Evolutionary conservation across 2,113 vertebrate genomes (phyloP).

Genomic region (Phaethornis superciliosus): DNA sequence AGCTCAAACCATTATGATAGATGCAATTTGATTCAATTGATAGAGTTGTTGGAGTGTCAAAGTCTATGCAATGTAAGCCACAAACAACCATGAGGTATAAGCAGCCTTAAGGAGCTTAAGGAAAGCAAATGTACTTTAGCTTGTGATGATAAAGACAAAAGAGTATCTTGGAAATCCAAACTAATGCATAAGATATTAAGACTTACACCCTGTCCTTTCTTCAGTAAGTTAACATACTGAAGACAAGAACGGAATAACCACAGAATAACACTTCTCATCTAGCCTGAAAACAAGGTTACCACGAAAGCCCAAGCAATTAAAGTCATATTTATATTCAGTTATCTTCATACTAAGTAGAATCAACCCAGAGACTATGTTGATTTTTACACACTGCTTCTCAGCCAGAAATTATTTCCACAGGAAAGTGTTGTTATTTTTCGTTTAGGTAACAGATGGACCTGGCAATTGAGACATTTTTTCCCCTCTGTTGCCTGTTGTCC

Average conservation of each 20-base stretch:
- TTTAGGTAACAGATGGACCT: neutral
- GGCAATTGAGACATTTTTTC: neutral
- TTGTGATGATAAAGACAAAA: neutral
- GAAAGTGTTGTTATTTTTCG: neutral
- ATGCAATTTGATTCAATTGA: neutral
- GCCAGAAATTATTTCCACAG: neutral
- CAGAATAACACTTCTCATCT: neutral
- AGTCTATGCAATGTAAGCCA: neutral
- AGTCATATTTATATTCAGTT: neutral
- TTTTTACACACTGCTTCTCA: neutral
- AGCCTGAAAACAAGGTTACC: neutral
- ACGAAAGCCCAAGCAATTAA: neutral
- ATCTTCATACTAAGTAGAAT: neutral
- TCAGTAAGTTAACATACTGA: neutral
- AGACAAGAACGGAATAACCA: neutral
- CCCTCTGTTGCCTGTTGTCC: neutral
- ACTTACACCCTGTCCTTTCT: neutral
- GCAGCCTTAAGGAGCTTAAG: neutral
- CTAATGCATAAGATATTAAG: neutral
- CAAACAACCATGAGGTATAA: neutral
- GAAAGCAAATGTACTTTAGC: neutral
- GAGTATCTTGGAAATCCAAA: neutral
- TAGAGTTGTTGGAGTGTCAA: neutral
- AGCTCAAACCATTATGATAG: neutral
- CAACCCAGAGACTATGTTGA: neutral